phyloP scores from a whole-genome alignment of 2,888 invertebrate species.

The Poecilus cupreus region DNA sequence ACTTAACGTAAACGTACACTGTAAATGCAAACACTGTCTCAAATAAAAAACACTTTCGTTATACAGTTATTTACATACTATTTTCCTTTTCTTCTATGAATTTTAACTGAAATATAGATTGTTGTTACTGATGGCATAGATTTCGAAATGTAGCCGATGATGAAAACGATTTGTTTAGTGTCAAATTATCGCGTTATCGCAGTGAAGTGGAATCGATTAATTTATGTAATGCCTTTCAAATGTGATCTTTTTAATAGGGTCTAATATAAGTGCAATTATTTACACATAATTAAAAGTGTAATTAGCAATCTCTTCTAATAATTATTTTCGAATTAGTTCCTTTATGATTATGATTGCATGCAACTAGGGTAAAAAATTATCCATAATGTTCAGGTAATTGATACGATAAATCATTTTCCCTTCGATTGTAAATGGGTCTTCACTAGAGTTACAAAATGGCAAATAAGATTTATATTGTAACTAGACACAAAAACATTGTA shows the following conservation, averaged over 20 bases:
- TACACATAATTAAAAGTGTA: background rate
- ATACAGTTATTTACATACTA: background rate
- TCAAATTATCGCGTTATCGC: too few relatives aligned
- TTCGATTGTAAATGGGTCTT: too few relatives aligned
- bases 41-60: constrained; percentile 18
- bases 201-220: background rate
- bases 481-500: too few relatives aligned
- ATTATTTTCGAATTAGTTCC: background rate
- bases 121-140: background rate
- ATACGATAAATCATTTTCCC: too few relatives aligned
- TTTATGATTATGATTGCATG: background rate
- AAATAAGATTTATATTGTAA: too few relatives aligned
- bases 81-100: background rate
- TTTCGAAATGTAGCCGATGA: background rate
- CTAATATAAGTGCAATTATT: background rate
- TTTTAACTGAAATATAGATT: background rate
- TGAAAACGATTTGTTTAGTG: background rate
- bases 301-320: background rate
- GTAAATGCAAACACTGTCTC: constrained; percentile 14
- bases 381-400: too few relatives aligned
- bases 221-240: background rate
- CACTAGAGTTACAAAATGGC: too few relatives aligned
- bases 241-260: background rate
- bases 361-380: background rate
- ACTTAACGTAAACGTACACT: constrained; percentile 15